These are phyloP conservation scores for Drosophila hamatofila DNA, from an alignment of 2,888 invertebrate genomes.

Conservation along the genomic window DNA sequence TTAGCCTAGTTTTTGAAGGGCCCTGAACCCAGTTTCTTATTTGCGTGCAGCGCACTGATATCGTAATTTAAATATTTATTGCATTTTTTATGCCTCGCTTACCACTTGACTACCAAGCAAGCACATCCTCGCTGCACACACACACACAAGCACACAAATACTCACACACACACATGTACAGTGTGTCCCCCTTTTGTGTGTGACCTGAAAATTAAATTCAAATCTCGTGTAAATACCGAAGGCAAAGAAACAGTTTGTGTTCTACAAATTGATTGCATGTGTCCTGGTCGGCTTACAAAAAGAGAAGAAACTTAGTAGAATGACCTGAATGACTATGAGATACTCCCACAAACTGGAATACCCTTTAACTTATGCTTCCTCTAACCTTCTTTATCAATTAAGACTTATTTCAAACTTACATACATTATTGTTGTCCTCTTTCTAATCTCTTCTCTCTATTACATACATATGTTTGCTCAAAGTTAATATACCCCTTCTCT, in stretches of 20 bases:
- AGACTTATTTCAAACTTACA: too few relatives aligned
- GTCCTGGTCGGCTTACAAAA: conserved; percentile 17
- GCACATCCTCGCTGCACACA: conserved; percentile 38
- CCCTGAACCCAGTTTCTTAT: conserved; percentile 62
- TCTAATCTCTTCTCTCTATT: background rate
- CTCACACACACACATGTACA: conserved; percentile 17
- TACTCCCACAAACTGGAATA: background rate
- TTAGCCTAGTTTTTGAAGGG: conserved; percentile 69
- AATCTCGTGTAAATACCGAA: conserved; percentile 70
- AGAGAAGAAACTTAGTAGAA: conserved; percentile 2
- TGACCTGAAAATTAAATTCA: conserved; percentile 82
- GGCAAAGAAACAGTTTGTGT: conserved; percentile 50
- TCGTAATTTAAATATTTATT: conserved; percentile 78
- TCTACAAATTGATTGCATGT: conserved; percentile 72
- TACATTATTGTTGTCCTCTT: too few relatives aligned
- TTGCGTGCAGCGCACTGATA: conserved; percentile 73
- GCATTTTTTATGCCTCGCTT: conserved; percentile 73
- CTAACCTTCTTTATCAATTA: too few relatives aligned
- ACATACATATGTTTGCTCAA: too few relatives aligned
- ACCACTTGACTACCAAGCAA: conserved; percentile 57
- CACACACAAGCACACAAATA: conserved; percentile 12
- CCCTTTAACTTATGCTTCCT: rapidly evolving
- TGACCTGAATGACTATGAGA: background rate
- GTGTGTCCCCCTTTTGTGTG: conserved; percentile 57
- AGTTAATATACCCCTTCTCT: background rate